Evolutionary conservation across 2,888 invertebrate species (phyloP), one percentile per base, ranked within the genome.

Genomic region (Lysandra coridon): DNA sequence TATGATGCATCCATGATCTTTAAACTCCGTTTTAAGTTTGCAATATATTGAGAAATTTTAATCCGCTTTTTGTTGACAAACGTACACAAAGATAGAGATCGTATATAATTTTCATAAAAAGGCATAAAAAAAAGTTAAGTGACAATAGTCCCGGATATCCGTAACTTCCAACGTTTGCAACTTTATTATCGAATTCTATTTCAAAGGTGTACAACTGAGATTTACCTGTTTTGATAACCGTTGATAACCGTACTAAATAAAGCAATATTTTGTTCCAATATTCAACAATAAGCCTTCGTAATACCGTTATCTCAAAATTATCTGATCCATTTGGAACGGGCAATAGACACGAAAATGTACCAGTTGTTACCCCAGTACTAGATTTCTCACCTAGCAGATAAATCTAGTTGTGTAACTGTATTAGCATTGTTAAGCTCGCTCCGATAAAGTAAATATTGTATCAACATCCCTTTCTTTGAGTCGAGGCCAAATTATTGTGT

Each of bases 401-500:
- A 76, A 75, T 49, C 53, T 57, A 74, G 12, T 76, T 49, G 10
- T 49, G 62, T 74, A 62, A 62, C 79, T 33, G 44, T 64, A 73
- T 60, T 60, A 79, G 44, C 64, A 78, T 78, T 80, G 80, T 78
- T 78, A 79, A 81, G 62, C 78, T 57, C 73, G 79, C 53, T 80
- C 80, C 80, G 79, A 82, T 81, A 80, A 81, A 82, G 79, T 80
- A 79, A 81, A 81, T 81, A 79, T 62, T 80, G 80, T 81, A 80
- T 81, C 80, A 78, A 78, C 80, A 73, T 80, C 80, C 78, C 81
- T 83, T 83, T 82, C 83, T 84, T 83, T 84, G 83, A 84, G 82
- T 82, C 81, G 82, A 81, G 80, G 83, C 84, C 84, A 84, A 85
- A 85, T 84, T 83, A 84, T 84, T 84, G 83, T 84, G 83, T 84